phyloP scores from a whole-genome alignment of 2,888 invertebrate genomes.

The Acanthacorydalis orientalis region DNA sequence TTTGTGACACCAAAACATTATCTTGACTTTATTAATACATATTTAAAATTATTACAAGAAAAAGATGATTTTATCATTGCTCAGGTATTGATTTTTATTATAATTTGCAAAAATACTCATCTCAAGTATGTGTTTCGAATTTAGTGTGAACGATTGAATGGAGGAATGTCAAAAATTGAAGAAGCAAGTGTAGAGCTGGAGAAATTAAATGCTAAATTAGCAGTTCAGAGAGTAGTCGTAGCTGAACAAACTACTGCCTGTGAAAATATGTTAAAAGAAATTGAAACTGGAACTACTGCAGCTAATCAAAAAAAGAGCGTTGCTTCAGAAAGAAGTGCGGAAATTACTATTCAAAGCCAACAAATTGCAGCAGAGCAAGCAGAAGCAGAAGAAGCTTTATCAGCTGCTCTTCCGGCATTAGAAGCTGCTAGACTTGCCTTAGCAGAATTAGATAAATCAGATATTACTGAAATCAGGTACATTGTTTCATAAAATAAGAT shows the following conservation, averaged over 20 bases:
- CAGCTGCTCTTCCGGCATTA: slow-evolving; percentile 69
- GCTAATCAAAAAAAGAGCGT: slow-evolving; percentile 64
- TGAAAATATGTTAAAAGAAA: slow-evolving; percentile 58
- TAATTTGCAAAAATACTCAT: too few relatives aligned
- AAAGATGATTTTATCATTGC: slow-evolving; percentile 42
- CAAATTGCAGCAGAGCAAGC: slow-evolving; percentile 66
- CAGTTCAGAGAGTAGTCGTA: slow-evolving; percentile 67
- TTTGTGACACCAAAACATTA: slow-evolving; percentile 88
- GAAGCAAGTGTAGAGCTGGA: slow-evolving; percentile 73
- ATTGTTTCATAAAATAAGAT: neutral
- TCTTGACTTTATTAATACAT: slow-evolving; percentile 69
- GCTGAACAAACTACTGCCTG: slow-evolving; percentile 68
- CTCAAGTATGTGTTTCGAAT: slow-evolving; percentile 8
- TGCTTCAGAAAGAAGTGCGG: slow-evolving; percentile 63
- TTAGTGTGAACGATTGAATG: slow-evolving; percentile 49
- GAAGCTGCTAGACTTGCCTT: slow-evolving; percentile 67
- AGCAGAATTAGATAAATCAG: slow-evolving; percentile 69
- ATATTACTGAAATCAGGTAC: slow-evolving; percentile 71
- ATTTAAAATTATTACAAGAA: slow-evolving; percentile 57
- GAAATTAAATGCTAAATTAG: slow-evolving; percentile 62
- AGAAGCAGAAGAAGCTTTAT: slow-evolving; percentile 67
- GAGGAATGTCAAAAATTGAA: slow-evolving; percentile 65
- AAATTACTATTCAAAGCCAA: slow-evolving; percentile 67
- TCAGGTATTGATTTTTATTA: slow-evolving; percentile 21
- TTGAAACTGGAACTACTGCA: slow-evolving; percentile 47